Evolutionary conservation across 1,140 invertebrate species (phyloP), one percentile per base, ranked within the genome.

Genomic region (Heliothis virescens): DNA sequence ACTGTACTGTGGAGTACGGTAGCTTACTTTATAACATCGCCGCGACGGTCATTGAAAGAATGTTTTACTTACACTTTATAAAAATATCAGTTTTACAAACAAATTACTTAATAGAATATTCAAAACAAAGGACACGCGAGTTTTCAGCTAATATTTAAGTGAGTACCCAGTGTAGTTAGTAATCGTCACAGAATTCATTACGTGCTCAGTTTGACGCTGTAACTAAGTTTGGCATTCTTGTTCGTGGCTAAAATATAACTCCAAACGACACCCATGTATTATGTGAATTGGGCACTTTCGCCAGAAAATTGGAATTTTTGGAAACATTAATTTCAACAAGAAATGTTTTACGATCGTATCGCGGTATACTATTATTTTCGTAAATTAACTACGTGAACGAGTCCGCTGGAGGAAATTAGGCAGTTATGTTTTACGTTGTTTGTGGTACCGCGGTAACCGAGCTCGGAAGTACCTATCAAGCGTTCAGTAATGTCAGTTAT

Each of bases 301-400:
- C 55, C 11, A 4, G n/a, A 11, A 57, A 18, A 55, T 55, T 9
- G 4, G 53, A 55, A 57, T 57, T 57, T 57, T 57, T 26, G 13
- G 11, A 59, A 11, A 21, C 57, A 26, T 26, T 29, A 60, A 13
- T 63, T 63, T 63, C n/a, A 18, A 11, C 9, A 11, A 7, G 5
- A 34, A 55, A 72, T 18, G 11, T 41, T 21, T 71, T 53, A 53
- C 26, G 69, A 72, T 55, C 13, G 69, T 72, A 72, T 72, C 69
- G 69, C 7, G 34, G 18, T 10, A 21, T 16, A 47, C 62, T 63
- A 63, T 63, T 67, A 50, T 67, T 67, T 50, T 67, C 34, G 18
- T 67, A 48, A 18, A 67, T 67, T 67, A 50, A 67, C 62, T 63
- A 12, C 13, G 29, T 10, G n/a, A 63, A 47, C 26, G 62, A 63